Base-by-base conservation (phyloP, 2,888 invertebrate species). In the Synergus japonicus region DNA sequence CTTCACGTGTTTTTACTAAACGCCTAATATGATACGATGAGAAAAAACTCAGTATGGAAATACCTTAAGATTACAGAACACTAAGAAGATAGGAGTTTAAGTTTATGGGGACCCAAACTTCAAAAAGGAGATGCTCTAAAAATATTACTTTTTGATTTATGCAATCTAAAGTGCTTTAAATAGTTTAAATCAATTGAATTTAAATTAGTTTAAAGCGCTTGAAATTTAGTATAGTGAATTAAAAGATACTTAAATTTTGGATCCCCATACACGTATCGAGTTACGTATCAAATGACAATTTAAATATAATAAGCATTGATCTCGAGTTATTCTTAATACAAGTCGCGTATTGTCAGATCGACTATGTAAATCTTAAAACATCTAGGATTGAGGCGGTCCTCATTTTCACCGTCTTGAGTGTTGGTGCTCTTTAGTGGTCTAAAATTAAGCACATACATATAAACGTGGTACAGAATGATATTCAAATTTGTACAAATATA, bases 11-110 rank as follows among this genome's bases (percentile, higher is more conserved):
- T 81, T 83, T 83, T 77, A 78, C 78, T 81, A 66, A 80, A 54
- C 46, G 69, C 69, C 49, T 73, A 73, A 18, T 15, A 54, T 54
- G 69, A 46, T 73, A 49, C 15, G 29, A 29, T 73, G 49, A 80
- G 66, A 81, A 81, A 63, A 85, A 87, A 83, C 81, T 81, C 85
- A 79, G 81, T 78, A 83, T 78, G 77, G 81, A 69, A 82, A 85
- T 83, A 82, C 81, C 82, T 83, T 86, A 85, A 83, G 85, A 82
- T 82, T 86, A 86, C 78, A 80, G 85, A 85, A 88, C 82, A 88
- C 84, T 86, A 84, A 87, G 67, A 69, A 69, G 49, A 73, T 54
- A 73, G 29, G 49, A 73, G 7, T 54, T 29, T 54, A 54, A 73
- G 2, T 49, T n/a, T 3, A 73, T 54, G 54, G 49, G 37, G 29